Evolutionary conservation across 2,888 invertebrate species (phyloP), one percentile per base, ranked within the genome.

Genomic region (Terebella lapidaria): DNA sequence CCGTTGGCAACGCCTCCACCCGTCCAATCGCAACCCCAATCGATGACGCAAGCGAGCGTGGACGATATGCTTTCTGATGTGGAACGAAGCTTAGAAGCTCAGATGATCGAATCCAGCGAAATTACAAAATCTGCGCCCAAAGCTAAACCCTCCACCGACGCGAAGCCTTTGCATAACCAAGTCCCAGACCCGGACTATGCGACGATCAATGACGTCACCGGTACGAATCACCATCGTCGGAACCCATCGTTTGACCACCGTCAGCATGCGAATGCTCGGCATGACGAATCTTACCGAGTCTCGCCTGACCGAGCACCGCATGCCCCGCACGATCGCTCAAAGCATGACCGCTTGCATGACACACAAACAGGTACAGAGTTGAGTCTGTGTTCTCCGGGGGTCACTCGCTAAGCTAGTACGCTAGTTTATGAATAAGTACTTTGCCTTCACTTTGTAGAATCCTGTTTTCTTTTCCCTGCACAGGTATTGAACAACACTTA

Each of bases 181-280:
- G 26, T 27, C 22, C 29, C 53, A 4, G 53, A 53, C 28, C 53
- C 53, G 5, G 28, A 26, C 15, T 53, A 53, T 53, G 53, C 53
- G 10, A 53, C 53, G 5, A 53, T 53, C 22, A 28, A 28, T 28
- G 53, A 53, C 5, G 53, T 28, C 22, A 28, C 15, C 5, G 53
- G 49, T 49, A 49, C 24, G 49, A 15, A 18, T 10, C 35, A 10
- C 35, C n/a, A n/a, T n/a, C n/a, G n/a, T n/a, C n/a, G n/a, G n/a
- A 18, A 35, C 35, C 35, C 35, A 18, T 18, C 35, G 10, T 35
- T 18, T 18, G 35, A 18, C 35, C 10, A 35, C 35, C 35, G 18
- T 35, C 10, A 18, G 35, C 35, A 35, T 35, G 35, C 35, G 10
- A n/a, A n/a, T n/a, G n/a, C n/a, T n/a, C n/a, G n/a, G n/a, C n/a